Evolutionary conservation across 2,797 vertebrate species (phyloP).

Genomic region (Leptatherina wallacei): DNA sequence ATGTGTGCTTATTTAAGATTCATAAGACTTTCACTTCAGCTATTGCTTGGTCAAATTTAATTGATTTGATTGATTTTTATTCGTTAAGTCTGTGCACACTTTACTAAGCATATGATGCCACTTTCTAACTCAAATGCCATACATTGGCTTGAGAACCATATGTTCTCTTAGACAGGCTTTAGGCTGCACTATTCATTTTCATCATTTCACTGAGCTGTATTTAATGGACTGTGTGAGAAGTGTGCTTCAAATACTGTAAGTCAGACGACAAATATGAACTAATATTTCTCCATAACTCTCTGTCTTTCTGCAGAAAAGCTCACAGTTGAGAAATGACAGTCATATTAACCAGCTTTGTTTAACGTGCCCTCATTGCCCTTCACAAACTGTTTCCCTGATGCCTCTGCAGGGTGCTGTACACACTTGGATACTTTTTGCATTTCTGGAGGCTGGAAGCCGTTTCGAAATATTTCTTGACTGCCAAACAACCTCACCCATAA

Average conservation of each 20-base stretch:
- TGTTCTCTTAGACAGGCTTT: constrained; percentile 57
- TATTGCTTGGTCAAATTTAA: constrained; percentile 41
- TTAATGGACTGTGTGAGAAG: constrained; percentile 64
- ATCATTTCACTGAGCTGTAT: constrained; percentile 65
- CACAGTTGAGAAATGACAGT: constrained; percentile 40
- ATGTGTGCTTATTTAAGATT: constrained; percentile 36
- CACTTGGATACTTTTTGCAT: constrained; percentile 9
- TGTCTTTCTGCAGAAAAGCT: constrained; percentile 33
- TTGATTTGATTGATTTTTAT: constrained; percentile 48
- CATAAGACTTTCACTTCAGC: constrained; percentile 21
- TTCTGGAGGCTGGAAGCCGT: constrained; percentile 3
- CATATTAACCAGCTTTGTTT: constrained; percentile 52
- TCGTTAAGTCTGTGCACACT: constrained; percentile 20
- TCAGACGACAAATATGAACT: constrained; percentile 59
- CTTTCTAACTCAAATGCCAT: constrained; percentile 29
- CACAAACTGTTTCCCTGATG: constrained; percentile 24
- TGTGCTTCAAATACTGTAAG: constrained; percentile 56
- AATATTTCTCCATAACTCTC: constrained; percentile 57
- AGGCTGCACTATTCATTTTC: constrained; percentile 61
- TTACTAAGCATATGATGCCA: constrained; percentile 35
- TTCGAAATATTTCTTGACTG: constrained; percentile 33
- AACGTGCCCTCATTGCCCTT: constrained; percentile 24
- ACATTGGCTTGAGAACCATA: constrained; percentile 52
- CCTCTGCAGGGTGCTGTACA: constrained; percentile 14
- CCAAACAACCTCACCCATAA: not conserved